Evolutionary conservation across 2,888 invertebrate genomes (phyloP), one percentile per base, ranked within the genome.

Genomic region (Brachycybe producta): DNA sequence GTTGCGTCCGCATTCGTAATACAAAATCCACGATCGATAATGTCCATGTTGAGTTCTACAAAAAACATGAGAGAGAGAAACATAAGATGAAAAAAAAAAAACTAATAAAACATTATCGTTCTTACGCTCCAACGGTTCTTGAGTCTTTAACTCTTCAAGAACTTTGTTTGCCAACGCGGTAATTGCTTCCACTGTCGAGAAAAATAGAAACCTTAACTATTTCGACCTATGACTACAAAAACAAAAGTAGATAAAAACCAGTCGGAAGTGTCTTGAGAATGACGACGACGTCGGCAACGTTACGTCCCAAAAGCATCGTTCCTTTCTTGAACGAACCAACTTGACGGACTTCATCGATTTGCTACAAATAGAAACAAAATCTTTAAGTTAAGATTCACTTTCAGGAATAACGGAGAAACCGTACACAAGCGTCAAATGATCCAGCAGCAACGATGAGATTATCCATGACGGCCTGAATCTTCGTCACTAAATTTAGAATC

Each of bases 241-340:
- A 57, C 47, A 49, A 17, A 39, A 11, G 8, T 30, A 30, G 8
- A 11, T 21, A 8, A 13, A 42, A 27, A 64, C 67, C 64, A 1
- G 94, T 94, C 1, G 97, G 97, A 48, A 95, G 67, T 0, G 95
- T 92, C 73, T 95, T 95, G 55, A 97, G 75, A 56, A 97, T 90
- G 1, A 97, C 92, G 1, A 95, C 95, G 54, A 97, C 83, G 62
- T 97, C 95, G 0, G 95, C 97, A 0, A 91, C 82, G 66, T 91
- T 94, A 67, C 87, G 86, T 1, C 92, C 91, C 0, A 86, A 82
- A 65, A 95, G 79, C 84, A 97, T 92, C 0, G 97, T 97, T 2
- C 95, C 94, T 64, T 97, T 95, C 68, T 97, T 97, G 68, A 90
- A 95, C 0, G 95, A 91, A 0, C 97, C 97, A 5, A 98, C 95